A percentile compares a stretch with the other conserved stretches of the same genome.
Evolutionary conservation across 1,140 invertebrate species (phyloP).

Genomic region (Campoletis sonorensis): DNA sequence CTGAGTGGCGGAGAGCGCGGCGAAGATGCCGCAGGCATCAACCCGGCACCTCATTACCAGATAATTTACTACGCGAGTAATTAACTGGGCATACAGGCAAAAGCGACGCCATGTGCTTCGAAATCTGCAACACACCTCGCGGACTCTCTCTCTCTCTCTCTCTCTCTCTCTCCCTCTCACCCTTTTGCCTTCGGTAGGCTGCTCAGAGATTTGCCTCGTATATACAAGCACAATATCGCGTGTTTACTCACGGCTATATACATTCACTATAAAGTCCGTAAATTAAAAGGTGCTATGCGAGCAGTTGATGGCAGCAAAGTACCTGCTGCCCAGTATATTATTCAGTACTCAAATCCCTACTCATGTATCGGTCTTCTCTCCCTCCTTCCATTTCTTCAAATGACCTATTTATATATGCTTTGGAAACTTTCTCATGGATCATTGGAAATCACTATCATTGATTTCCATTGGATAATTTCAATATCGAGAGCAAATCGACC

Average conservation of each 20-base stretch:
- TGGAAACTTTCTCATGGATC: no score
- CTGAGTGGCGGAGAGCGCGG: constrained; percentile 29
- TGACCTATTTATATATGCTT: constrained; percentile 71
- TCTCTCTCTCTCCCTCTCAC: no score
- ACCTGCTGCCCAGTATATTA: constrained; percentile 28
- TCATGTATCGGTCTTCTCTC: not conserved
- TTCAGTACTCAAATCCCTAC: constrained; percentile 1
- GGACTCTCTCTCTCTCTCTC: not conserved
- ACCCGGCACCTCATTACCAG: constrained; percentile 75
- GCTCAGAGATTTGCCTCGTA: not conserved
- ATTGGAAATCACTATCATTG: no score
- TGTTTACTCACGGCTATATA: constrained; percentile 28
- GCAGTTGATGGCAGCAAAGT: constrained; percentile 27
- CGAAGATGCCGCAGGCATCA: constrained; percentile 64
- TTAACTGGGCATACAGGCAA: constrained; percentile 76
- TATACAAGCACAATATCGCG: constrained; percentile 36
- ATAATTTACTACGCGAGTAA: constrained; percentile 77
- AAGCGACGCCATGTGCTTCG: constrained; percentile 47
- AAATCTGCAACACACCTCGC: constrained; percentile 13
- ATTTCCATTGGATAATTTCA: constrained; percentile 45
- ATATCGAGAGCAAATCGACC: not conserved
- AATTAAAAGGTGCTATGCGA: constrained; percentile 34
- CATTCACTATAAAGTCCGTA: not conserved
- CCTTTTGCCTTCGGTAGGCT: not conserved
- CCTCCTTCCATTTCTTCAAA: constrained; percentile 44